phyloP scores from a whole-genome alignment of 2,797 vertebrate genomes.

The Tragopan temminckii region DNA sequence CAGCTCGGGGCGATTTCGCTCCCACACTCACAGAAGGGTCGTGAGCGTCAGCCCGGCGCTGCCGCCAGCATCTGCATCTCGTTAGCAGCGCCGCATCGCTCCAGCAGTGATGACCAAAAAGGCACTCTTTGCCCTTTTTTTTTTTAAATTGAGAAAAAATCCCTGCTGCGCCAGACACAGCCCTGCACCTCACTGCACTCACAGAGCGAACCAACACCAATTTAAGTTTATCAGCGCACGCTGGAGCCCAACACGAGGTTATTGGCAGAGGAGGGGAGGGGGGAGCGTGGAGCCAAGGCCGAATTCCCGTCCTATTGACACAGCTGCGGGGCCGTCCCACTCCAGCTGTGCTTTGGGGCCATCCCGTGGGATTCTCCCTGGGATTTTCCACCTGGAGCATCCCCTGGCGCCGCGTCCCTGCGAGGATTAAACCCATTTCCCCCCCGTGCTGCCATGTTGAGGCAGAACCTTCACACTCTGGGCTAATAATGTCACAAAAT shows the following conservation, averaged over 20 bases:
- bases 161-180: background rate
- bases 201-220: background rate
- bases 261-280: background rate
- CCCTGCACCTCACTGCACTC: background rate
- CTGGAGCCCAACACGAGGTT: background rate
- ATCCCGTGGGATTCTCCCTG: background rate
- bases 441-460: background rate
- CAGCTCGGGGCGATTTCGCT: background rate
- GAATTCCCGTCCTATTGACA: constrained; percentile 14
- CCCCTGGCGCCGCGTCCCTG: background rate
- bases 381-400: background rate
- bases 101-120: background rate
- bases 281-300: background rate
- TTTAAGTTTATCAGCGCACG: background rate
- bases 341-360: background rate
- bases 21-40: background rate
- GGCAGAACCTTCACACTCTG: constrained; percentile 39
- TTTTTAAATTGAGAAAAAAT: background rate
- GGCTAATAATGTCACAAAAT: constrained; percentile 55
- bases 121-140: background rate
- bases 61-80: background rate
- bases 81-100: background rate
- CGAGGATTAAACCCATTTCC: background rate
- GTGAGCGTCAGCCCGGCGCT: background rate
- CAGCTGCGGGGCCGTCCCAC: constrained; percentile 6